These are phyloP conservation scores for Proteles cristata DNA, from an alignment of 2,113 vertebrate genomes.

Conservation along the genomic window DNA sequence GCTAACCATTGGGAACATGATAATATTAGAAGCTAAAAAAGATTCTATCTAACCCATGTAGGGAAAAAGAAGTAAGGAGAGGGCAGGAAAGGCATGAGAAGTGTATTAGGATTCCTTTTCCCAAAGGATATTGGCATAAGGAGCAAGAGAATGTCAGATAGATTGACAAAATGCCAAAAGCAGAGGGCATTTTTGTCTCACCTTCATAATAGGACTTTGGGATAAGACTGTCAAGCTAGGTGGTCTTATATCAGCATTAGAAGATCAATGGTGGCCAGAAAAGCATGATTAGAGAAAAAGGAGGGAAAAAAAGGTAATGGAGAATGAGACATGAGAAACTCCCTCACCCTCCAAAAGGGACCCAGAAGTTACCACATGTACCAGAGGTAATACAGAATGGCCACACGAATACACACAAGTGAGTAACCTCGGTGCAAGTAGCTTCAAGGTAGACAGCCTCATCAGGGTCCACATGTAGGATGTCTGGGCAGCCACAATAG, in stretches of 20 bases:
- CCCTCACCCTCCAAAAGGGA: background rate
- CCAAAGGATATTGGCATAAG: background rate
- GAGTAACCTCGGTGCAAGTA: background rate
- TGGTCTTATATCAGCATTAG: background rate
- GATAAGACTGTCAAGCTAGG: background rate
- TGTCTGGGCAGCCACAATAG: background rate
- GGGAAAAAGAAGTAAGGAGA: background rate
- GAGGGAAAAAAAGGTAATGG: background rate
- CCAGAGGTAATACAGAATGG: background rate
- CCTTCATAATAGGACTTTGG: background rate
- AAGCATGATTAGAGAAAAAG: background rate
- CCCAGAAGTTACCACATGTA: background rate
- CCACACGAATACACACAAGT: background rate
- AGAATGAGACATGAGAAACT: background rate
- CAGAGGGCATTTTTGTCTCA: background rate
- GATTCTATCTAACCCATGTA: background rate
- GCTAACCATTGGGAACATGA: background rate
- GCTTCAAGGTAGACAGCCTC: background rate
- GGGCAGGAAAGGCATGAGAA: background rate
- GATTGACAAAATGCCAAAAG: background rate
- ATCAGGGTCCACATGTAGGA: background rate
- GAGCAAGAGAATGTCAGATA: background rate
- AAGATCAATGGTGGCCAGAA: background rate
- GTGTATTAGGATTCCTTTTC: background rate
- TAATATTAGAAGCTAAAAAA: background rate